Base-by-base conservation (phyloP, 2,797 vertebrate genomes). In the Triplophysa yarkandensis region DNA sequence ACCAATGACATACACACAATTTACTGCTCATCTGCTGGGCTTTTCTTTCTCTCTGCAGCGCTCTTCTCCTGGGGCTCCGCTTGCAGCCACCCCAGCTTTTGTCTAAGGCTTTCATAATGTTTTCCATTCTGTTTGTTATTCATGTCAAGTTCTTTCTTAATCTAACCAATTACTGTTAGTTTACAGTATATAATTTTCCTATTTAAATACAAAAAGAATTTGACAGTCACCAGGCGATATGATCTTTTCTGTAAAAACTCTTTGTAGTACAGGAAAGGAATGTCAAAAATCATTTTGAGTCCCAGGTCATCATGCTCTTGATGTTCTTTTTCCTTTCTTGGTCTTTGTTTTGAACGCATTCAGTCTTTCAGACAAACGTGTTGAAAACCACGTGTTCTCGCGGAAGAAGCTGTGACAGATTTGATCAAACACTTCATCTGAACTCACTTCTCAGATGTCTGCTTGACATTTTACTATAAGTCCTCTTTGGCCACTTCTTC, bases 381-480 rank as follows among this genome's bases (percentile, higher is more conserved):
- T 50, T 65, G n/a, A 2, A 28, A 16, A 62, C 25, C 23, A 48
- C 32, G 46, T 76, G n/a, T n/a, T n/a, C n/a, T n/a, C n/a, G n/a
- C n/a, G n/a, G n/a, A n/a, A n/a, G n/a, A n/a, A n/a, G n/a, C 63
- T 21, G 65, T 63, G 44, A 36, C 14, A 54, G 14, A 60, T 74
- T 80, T 77, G 71, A 74, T 78, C 48, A 81, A 75, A 75, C 9
- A 6, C 43, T 36, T 58, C 70, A 66, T 60, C 63, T 64, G 61
- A 54, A 34, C 55, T 65, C 55, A 57, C 62, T 78, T 60, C 63
- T 71, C 73, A 78, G 71, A 81, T 75, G 46, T 46, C 67, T 62
- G 62, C 76, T 78, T 81, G 79, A 72, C 76, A 78, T 81, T 81
- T 72, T 71, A 52, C 32, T 67, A 16, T 62, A 25, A 19, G 64